A percentile compares a stretch with the other conserved stretches of the same genome.
phyloP scores from a whole-genome alignment of 1,140 invertebrate species.

The Heliconius eleuchia region DNA sequence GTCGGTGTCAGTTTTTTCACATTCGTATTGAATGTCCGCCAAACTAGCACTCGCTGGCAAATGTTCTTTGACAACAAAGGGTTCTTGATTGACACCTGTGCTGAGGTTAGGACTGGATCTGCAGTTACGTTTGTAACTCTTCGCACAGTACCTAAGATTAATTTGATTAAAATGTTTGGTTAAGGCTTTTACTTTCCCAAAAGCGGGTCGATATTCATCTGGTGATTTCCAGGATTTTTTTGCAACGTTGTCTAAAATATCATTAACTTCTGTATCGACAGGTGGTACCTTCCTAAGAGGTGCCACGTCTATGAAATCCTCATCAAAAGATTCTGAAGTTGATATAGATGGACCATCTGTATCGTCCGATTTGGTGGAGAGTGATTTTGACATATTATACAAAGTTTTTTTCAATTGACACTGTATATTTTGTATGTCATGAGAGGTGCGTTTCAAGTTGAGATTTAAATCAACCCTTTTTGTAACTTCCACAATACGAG shows the following conservation, averaged over 20 bases:
- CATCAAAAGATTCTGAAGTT: conserved; percentile 64
- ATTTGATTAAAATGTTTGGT: conserved; percentile 84
- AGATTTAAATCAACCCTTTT: conserved; percentile 57
- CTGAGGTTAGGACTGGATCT: conserved; percentile 78
- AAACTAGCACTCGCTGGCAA: conserved; percentile 66
- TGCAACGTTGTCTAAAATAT: conserved; percentile 69
- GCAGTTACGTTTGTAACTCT: conserved; percentile 74
- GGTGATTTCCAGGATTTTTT: conserved; percentile 84
- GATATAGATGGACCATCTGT: conserved; percentile 64
- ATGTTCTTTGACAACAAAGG: conserved; percentile 46
- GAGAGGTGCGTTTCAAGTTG: conserved; percentile 56
- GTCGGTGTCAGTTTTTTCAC: conserved; percentile 58
- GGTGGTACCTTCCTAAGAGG: conserved; percentile 36
- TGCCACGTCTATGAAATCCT: conserved; percentile 44
- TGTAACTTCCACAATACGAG: conserved; percentile 15
- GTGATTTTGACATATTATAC: conserved; percentile 60
- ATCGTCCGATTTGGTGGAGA: conserved; percentile 68
- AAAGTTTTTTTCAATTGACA: conserved; percentile 62
- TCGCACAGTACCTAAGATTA: conserved; percentile 73
- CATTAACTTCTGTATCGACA: conserved; percentile 40
- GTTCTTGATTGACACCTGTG: conserved; percentile 44
- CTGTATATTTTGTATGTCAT: conserved; percentile 59
- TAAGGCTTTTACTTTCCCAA: conserved; percentile 84
- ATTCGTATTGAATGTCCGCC: conserved; percentile 68
- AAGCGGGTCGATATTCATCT: conserved; percentile 82